Base-by-base conservation (phyloP, 2,888 invertebrate species). In the Volucella inflata region DNA sequence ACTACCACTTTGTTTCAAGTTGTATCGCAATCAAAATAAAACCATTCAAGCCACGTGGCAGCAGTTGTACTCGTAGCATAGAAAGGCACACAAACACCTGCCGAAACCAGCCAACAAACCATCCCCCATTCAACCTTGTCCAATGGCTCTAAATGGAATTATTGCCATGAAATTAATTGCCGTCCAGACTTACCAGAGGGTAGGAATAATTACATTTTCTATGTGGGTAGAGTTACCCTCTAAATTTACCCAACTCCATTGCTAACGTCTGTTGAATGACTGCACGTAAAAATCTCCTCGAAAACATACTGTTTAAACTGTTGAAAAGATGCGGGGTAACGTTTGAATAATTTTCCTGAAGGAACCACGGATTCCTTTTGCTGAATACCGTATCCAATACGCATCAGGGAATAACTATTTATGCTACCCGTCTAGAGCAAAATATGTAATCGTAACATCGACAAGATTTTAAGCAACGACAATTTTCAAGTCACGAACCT, bases 191-290 rank as follows among this genome's bases (percentile, higher is more conserved):
- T 70, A 70, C 62, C 42, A 57, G 57, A 64, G 76, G 51, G 64
- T 57, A 55, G 68, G 74, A 84, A 79, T 84, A 79, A 84, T 84
- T 84, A 82, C 82, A 82, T 79, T 79, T 74, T 64, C 51, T 68
- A n/a, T 42, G 30, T 16, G 67, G 68, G 62, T 74, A 17, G 38
- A 67, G 16, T 48, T 72, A 60, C 21, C 36, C 16, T 68, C 46
- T n/a, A 30, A 11, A 51, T 36, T 50, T 44, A 11, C 14, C 17
- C 16, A 8, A 3, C 11, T n/a, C 42, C 21, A 38, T n/a, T 30
- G 30, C 6, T 6, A 30, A 30, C 30, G 30, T 38, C 40, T 44
- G 10, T 14, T 30, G 9, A 36, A 64, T 14, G 57, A 21, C 46
- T 60, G 60, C 60, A 67, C 30, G 77, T 77, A 77, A 78, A 83